Conservation (phyloP, 2,113 vertebrate species). For the Peucedramus taeniatus region DNA sequence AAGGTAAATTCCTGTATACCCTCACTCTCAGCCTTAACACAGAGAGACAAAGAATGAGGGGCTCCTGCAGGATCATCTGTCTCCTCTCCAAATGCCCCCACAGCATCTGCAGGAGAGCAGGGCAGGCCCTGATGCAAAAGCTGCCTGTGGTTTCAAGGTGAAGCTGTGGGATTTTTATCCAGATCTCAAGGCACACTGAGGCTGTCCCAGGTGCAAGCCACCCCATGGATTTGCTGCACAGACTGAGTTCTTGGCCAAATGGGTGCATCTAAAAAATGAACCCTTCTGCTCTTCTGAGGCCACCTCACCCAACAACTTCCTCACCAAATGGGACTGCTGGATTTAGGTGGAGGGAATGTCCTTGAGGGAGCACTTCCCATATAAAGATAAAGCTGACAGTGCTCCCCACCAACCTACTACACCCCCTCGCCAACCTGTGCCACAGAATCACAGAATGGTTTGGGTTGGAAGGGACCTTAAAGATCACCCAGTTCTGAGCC, state of each 20-base stretch:
- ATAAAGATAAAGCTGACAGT: background rate
- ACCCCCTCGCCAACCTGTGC: fast-evolving
- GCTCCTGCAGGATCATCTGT: background rate
- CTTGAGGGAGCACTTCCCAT: background rate
- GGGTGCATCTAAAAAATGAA: background rate
- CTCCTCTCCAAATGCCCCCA: background rate
- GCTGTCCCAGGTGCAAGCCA: background rate
- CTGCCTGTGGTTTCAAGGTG: background rate
- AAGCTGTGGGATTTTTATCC: background rate
- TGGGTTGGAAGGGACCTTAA: background rate
- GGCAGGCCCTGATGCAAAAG: background rate
- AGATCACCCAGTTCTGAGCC: background rate
- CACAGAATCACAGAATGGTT: background rate
- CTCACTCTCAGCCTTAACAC: background rate
- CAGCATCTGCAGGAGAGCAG: background rate
- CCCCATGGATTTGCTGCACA: background rate
- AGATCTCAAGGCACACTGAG: background rate
- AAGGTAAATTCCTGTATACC: background rate
- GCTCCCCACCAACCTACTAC: background rate
- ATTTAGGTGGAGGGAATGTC: background rate
- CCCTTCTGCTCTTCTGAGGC: background rate
- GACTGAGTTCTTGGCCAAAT: background rate
- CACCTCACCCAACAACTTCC: background rate
- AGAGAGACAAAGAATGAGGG: background rate
- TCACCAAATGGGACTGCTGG: background rate